phyloP scores from a whole-genome alignment of 2,888 invertebrate genomes.

The Gerosis bhagava region DNA sequence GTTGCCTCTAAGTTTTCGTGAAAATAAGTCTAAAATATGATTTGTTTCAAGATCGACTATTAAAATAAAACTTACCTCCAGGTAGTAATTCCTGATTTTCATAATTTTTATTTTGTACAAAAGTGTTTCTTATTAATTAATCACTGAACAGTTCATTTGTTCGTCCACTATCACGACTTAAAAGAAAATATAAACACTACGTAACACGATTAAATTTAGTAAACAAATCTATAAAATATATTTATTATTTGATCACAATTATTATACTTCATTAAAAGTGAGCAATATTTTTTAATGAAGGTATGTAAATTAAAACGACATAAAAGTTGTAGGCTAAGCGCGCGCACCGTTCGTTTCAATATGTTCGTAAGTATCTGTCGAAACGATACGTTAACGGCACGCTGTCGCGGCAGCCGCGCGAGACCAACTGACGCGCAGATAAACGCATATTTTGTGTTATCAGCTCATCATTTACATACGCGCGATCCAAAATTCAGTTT shows the following conservation, averaged over 20 bases:
- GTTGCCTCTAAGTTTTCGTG: too few species aligned
- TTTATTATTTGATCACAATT: too few species aligned
- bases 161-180: neutral
- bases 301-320: neutral
- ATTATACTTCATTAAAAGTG: too few species aligned
- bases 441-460: conserved; percentile 65
- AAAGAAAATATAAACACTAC: neutral
- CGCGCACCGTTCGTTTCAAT: too few species aligned
- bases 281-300: too few species aligned
- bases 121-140: too few species aligned
- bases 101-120: conserved; percentile 53
- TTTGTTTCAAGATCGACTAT: too few species aligned
- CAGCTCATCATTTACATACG: conserved; percentile 72
- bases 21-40: too few species aligned
- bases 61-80: conserved; percentile 57
- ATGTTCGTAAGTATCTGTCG: conserved; percentile 40
- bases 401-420: conserved; percentile 69
- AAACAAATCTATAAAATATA: too few species aligned
- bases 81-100: conserved; percentile 74
- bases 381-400: conserved; percentile 40
- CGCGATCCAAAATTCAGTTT: conserved; percentile 49
- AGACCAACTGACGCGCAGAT: conserved; percentile 71
- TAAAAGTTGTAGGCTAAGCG: conserved; percentile 3
- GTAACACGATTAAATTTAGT: too few species aligned
- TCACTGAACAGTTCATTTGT: neutral